phyloP scores from a whole-genome alignment of 92 coral and sea anemone species.

The Hydrozoanthus gracilis region DNA sequence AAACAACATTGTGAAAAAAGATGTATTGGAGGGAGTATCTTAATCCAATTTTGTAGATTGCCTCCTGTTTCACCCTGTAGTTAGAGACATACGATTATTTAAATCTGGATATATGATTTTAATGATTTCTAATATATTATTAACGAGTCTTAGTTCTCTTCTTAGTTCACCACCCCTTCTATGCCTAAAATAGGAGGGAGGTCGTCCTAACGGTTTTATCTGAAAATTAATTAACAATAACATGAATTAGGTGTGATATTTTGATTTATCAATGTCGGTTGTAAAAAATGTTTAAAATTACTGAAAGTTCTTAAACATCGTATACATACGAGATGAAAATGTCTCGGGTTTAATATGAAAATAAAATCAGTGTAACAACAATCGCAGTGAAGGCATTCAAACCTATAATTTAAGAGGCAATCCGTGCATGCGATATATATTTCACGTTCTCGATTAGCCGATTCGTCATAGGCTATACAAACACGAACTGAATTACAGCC shows the following conservation, averaged over 20 bases:
- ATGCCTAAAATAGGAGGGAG: not conserved
- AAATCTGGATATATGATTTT: not conserved
- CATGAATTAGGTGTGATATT: constrained; percentile 5
- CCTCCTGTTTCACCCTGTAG: not conserved
- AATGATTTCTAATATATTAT: not conserved
- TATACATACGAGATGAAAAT: not conserved
- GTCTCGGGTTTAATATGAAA: not conserved
- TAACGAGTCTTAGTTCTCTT: constrained; percentile 3
- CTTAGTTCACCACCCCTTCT: not conserved
- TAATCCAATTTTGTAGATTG: not conserved
- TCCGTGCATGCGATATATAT: constrained; percentile 13
- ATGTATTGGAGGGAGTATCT: constrained; percentile 7
- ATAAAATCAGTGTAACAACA: constrained; percentile 6
- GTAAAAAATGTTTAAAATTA: not conserved
- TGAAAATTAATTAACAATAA: constrained; percentile 2
- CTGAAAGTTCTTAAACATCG: too few species aligned
- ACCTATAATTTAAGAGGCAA: constrained; percentile 1
- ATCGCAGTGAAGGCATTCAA: constrained; percentile 8
- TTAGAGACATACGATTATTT: constrained; percentile 1
- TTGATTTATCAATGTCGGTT: not conserved
- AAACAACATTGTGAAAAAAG: not conserved
- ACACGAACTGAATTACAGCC: constrained; percentile 17
- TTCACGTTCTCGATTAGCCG: constrained; percentile 1
- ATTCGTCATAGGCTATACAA: constrained; percentile 4
- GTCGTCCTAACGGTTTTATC: not conserved